Conservation (phyloP, 2,797 vertebrate species). For the Nyctibius grandis region DNA sequence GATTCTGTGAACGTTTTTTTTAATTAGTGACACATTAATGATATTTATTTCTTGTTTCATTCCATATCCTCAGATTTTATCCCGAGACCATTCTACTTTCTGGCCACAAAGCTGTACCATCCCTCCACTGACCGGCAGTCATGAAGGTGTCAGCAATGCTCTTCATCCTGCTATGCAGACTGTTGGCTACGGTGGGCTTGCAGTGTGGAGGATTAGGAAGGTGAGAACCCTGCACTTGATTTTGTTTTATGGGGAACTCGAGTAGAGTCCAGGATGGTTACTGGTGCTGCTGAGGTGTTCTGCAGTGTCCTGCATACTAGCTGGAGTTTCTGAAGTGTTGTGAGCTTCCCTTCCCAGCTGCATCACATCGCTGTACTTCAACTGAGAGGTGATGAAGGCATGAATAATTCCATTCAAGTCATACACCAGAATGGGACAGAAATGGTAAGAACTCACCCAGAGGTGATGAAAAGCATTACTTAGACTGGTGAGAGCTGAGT, state of each 20-base stretch:
- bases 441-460: neutral
- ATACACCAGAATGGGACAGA: neutral
- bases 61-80: neutral
- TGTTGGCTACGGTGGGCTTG: neutral
- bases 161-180: neutral
- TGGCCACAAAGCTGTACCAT: neutral
- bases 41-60: neutral
- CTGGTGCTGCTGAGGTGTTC: neutral
- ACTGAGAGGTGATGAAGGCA: neutral
- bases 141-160: neutral
- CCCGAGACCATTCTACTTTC: neutral
- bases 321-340: neutral
- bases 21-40: rapidly evolving
- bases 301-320: neutral
- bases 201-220: neutral
- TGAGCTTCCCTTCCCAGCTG: neutral
- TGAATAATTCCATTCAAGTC: neutral
- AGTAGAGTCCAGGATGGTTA: neutral
- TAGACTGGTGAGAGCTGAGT: neutral
- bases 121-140: neutral
- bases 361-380: neutral
- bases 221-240: neutral
- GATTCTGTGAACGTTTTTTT: too few species aligned
- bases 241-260: neutral
- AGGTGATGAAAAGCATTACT: neutral